These are phyloP conservation scores for Apotomis betuletana DNA, from an alignment of 2,888 invertebrate genomes.

Conservation along the genomic window DNA sequence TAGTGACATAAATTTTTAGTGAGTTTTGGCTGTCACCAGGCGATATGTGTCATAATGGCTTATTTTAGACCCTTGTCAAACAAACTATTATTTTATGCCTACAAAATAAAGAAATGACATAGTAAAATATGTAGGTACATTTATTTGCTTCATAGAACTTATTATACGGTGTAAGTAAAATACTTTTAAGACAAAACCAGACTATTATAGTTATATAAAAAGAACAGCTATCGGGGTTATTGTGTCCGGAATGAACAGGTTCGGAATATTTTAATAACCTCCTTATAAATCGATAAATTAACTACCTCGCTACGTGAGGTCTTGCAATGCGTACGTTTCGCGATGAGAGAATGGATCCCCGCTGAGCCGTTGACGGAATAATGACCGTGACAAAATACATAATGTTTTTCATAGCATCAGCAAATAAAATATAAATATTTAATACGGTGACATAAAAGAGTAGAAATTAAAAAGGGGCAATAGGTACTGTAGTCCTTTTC, in stretches of 20 bases:
- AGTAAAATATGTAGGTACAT: no score
- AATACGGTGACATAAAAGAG: not conserved
- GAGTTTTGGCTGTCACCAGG: no score
- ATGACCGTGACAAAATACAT: constrained; percentile 10
- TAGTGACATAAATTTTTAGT: no score
- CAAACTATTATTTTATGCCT: no score
- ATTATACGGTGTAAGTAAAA: no score
- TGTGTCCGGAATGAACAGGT: not conserved
- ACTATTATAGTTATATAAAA: not conserved
- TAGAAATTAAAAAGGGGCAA: no score
- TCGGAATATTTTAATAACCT: constrained; percentile 3
- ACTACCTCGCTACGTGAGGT: constrained; percentile 14
- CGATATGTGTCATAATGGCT: no score
- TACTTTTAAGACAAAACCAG: no score
- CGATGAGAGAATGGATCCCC: constrained; percentile 10
- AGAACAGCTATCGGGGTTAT: not conserved
- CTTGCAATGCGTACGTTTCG: constrained; percentile 17
- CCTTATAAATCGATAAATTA: not conserved
- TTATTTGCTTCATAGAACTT: no score
- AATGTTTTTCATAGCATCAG: constrained; percentile 4
- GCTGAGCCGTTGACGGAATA: constrained; percentile 17
- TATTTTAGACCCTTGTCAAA: no score
- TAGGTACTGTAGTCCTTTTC: no score
- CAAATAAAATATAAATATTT: not conserved
- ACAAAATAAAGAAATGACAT: no score